A percentile compares a stretch with the other conserved stretches of the same genome.
Evolutionary conservation across 2,797 vertebrate genomes (phyloP).

Genomic region (Tragelaphus oryx): DNA sequence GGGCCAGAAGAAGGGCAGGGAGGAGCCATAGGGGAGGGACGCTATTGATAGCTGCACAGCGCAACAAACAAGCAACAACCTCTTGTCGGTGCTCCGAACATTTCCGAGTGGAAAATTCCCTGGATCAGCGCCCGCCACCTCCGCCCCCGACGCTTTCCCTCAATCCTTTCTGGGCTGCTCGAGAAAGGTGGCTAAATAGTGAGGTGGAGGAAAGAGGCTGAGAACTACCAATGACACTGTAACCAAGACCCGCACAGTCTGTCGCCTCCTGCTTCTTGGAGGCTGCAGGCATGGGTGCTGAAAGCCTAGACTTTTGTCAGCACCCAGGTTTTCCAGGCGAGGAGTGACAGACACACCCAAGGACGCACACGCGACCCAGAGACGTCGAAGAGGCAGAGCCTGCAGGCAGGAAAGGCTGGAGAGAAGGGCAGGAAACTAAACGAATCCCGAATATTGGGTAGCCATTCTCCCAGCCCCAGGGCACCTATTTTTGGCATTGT

Average conservation of each 20-base stretch:
- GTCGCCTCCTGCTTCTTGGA: background rate
- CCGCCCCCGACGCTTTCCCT: background rate
- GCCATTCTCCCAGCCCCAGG: background rate
- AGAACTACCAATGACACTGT: background rate
- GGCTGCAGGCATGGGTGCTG: background rate
- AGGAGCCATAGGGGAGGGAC: background rate
- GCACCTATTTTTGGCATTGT: background rate
- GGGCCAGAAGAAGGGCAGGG: background rate
- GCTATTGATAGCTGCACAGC: background rate
- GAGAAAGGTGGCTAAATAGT: background rate
- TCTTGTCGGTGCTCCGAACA: background rate
- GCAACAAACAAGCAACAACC: background rate
- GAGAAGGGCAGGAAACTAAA: background rate
- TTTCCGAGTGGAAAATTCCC: background rate
- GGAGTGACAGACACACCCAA: background rate
- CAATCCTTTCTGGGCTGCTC: background rate
- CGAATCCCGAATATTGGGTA: background rate
- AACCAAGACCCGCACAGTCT: background rate
- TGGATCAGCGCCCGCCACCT: background rate
- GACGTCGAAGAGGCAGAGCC: background rate
- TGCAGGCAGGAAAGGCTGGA: background rate
- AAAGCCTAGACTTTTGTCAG: background rate
- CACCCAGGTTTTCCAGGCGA: background rate
- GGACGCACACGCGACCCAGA: accelerated
- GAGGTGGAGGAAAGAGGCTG: background rate